Conservation (phyloP, 2,888 invertebrate species). For the Bombylius major region DNA sequence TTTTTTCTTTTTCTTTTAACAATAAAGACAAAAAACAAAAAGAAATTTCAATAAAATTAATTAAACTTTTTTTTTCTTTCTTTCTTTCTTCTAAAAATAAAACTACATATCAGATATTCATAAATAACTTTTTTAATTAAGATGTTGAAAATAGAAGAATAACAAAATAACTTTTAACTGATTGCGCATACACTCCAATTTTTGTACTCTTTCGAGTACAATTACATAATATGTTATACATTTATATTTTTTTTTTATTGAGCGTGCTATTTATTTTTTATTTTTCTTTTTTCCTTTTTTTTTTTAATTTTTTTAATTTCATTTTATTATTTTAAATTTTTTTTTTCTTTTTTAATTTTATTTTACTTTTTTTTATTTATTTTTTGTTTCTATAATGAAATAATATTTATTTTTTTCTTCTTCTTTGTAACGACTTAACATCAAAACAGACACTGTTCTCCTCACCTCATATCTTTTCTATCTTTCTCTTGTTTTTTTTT, state of each 20-base stretch:
- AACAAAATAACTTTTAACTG: slow-evolving; percentile 12
- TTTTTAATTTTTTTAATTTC: neutral
- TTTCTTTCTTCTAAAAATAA: slow-evolving; percentile 2
- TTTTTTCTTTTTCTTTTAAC: too few species aligned
- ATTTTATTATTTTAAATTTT: neutral
- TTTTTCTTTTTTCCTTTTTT: neutral
- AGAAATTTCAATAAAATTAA: too few species aligned
- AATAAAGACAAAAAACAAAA: too few species aligned
- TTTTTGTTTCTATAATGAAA: neutral
- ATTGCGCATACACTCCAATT: slow-evolving; percentile 9
- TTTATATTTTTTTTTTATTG: too few species aligned
- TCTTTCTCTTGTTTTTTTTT: too few species aligned
- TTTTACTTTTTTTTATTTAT: neutral
- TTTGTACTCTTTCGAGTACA: neutral
- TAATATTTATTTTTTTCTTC: neutral
- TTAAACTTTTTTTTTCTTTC: slow-evolving; percentile 2
- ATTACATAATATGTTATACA: neutral
- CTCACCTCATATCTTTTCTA: too few species aligned
- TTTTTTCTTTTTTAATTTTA: slow-evolving; percentile 5
- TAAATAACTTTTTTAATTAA: slow-evolving; percentile 11
- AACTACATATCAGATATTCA: neutral
- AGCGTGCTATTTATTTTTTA: neutral
- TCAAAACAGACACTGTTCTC: neutral
- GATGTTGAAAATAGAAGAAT: slow-evolving; percentile 13
- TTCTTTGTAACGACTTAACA: neutral